Evolutionary conservation across 2,888 invertebrate genomes (phyloP).

Genomic region (Vesta saturnalis): DNA sequence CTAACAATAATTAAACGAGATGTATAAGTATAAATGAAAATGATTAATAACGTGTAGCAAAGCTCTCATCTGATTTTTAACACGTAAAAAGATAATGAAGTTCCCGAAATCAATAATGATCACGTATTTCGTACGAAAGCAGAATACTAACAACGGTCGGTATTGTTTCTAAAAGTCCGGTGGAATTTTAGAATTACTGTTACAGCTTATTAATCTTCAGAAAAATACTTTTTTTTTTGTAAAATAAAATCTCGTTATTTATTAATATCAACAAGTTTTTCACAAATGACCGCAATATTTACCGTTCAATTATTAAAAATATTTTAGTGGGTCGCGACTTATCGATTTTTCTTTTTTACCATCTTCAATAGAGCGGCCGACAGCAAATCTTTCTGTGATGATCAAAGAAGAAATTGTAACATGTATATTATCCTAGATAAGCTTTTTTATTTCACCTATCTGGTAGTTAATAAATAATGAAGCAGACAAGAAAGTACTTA

Average conservation of each 20-base stretch:
- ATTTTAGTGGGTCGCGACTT: slow-evolving; percentile 12
- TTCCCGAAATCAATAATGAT: slow-evolving; percentile 36
- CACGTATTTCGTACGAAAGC: slow-evolving; percentile 28
- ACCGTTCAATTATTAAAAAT: slow-evolving; percentile 13
- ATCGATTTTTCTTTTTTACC: background rate
- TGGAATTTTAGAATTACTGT: slow-evolving; percentile 29
- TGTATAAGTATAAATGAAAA: background rate
- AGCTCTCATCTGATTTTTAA: background rate
- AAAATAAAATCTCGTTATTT: background rate
- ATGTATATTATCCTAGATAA: background rate
- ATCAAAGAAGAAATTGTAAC: background rate
- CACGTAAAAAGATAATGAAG: slow-evolving; percentile 26
- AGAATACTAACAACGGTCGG: slow-evolving; percentile 28
- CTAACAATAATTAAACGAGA: too few species aligned
- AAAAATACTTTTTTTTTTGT: slow-evolving; percentile 4
- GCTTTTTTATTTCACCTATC: background rate
- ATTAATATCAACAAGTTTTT: slow-evolving; percentile 14
- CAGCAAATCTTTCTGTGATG: background rate
- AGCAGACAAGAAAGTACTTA: slow-evolving; percentile 15
- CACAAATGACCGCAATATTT: slow-evolving; percentile 14
- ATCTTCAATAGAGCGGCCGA: background rate
- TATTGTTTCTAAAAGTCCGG: slow-evolving; percentile 27
- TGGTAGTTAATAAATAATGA: slow-evolving; percentile 1
- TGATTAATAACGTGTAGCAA: background rate
- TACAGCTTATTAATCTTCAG: slow-evolving; percentile 22